Conservation (phyloP, 2,888 invertebrate genomes). For the Protodeltote pygarga region DNA sequence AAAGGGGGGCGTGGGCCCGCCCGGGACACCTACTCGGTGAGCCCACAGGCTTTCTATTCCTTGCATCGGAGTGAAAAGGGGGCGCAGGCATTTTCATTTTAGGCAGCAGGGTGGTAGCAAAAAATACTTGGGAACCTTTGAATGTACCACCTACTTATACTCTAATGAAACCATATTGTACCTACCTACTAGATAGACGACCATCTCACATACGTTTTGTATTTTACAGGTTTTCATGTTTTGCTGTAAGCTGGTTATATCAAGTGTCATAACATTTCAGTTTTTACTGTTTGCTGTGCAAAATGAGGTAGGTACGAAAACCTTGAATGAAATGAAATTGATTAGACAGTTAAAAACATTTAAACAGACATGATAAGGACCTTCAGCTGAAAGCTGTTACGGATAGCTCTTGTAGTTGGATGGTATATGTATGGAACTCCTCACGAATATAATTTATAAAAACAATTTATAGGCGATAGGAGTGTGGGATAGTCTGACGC, state of each 20-base stretch:
- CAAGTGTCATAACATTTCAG: conserved; percentile 56
- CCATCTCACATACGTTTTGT: background rate
- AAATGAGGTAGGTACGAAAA: conserved; percentile 56
- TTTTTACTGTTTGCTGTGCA: conserved; percentile 56
- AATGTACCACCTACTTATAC: background rate
- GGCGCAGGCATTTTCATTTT: too few species aligned
- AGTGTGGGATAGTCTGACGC: conserved; percentile 34
- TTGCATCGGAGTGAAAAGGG: too few species aligned
- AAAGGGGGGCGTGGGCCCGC: too few species aligned
- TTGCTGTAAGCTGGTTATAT: conserved; percentile 57
- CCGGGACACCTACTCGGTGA: too few species aligned
- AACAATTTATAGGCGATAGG: conserved; percentile 39
- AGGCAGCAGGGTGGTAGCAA: too few species aligned
- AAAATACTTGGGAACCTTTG: too few species aligned
- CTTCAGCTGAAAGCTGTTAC: too few species aligned
- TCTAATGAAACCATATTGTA: background rate
- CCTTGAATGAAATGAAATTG: background rate
- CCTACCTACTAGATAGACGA: background rate
- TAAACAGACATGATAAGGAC: too few species aligned
- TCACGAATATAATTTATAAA: too few species aligned
- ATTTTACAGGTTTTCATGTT: conserved; percentile 60
- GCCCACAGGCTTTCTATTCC: too few species aligned
- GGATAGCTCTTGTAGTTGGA: too few species aligned
- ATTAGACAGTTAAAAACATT: background rate
- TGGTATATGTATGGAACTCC: too few species aligned